These are phyloP conservation scores for Ptiloglossa arizonensis DNA, from an alignment of 1,140 invertebrate species.

Conservation along the genomic window DNA sequence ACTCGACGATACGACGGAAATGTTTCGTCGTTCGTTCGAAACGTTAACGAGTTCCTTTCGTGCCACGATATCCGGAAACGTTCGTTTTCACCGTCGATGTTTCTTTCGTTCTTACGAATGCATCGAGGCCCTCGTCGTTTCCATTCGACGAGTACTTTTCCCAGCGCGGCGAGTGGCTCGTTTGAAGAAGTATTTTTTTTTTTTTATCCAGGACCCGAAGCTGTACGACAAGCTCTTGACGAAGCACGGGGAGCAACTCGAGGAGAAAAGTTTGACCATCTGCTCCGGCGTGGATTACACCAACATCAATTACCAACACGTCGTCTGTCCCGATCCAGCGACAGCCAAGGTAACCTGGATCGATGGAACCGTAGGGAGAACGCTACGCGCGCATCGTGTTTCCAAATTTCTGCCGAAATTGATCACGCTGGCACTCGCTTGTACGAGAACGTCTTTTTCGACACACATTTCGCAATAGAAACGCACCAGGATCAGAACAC, in stretches of 20 bases:
- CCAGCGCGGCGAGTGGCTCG: too few species aligned
- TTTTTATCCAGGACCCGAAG: constrained; percentile 95
- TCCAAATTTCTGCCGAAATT: too few species aligned
- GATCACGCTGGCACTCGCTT: too few species aligned
- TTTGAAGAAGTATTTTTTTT: too few species aligned
- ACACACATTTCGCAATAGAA: not conserved
- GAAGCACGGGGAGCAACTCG: constrained; percentile 91
- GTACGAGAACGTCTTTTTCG: not conserved
- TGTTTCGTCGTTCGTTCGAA: not conserved
- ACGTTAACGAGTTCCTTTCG: not conserved
- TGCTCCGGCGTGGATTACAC: constrained; percentile 99
- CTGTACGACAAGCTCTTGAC: constrained; percentile 89
- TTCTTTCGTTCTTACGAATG: not conserved
- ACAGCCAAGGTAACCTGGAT: constrained; percentile 91
- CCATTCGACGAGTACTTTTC: too few species aligned
- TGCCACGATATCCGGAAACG: not conserved
- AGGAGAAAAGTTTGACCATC: constrained; percentile 98
- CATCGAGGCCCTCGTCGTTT: not conserved
- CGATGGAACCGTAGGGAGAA: too few species aligned
- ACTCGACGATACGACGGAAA: not conserved
- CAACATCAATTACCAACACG: constrained; percentile 98
- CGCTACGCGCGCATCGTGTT: too few species aligned
- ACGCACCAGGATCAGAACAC: too few species aligned
- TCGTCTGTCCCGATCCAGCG: constrained; percentile 95
- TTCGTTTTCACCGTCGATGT: not conserved